phyloP scores from a whole-genome alignment of 2,797 vertebrate genomes.

The Scyliorhinus canicula region DNA sequence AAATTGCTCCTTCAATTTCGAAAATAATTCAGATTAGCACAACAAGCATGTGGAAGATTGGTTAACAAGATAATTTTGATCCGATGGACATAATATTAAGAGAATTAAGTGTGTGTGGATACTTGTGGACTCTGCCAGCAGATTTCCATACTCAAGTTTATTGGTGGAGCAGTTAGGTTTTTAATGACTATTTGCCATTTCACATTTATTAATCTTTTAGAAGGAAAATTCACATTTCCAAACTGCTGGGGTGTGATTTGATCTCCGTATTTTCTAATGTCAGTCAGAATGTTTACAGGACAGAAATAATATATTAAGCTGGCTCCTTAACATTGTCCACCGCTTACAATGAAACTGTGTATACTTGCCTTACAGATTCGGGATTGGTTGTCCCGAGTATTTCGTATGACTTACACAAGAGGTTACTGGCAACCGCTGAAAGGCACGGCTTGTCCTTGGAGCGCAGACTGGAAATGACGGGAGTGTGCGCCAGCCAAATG shows the following conservation, averaged over 20 bases:
- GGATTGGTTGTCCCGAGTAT: conserved; percentile 90
- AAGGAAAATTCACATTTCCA: not conserved
- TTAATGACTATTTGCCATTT: not conserved
- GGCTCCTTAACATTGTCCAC: not conserved
- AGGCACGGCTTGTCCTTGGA: conserved; percentile 85
- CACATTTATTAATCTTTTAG: not conserved
- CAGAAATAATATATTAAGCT: not conserved
- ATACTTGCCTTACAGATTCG: conserved; percentile 52
- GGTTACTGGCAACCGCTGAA: conserved; percentile 78
- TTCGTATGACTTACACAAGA: conserved; percentile 85
- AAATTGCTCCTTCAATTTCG: too few relatives aligned
- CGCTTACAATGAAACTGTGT: not conserved
- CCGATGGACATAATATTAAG: not conserved
- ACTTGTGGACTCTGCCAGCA: not conserved
- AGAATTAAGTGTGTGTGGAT: not conserved
- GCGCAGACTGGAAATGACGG: conserved; percentile 89
- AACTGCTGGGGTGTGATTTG: not conserved
- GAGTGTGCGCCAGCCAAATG: conserved; percentile 96
- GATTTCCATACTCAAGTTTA: not conserved
- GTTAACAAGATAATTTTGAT: not conserved
- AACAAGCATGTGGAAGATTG: not conserved
- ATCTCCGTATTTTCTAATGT: not conserved
- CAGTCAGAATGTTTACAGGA: not conserved
- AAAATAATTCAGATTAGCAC: not conserved
- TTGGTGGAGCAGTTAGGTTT: not conserved